Percentiles rank a stretch among this genome's conserved stretches.
These are phyloP conservation scores for Pogonomyrmex barbatus DNA, from an alignment of 1,140 invertebrate species.

Conservation along the genomic window DNA sequence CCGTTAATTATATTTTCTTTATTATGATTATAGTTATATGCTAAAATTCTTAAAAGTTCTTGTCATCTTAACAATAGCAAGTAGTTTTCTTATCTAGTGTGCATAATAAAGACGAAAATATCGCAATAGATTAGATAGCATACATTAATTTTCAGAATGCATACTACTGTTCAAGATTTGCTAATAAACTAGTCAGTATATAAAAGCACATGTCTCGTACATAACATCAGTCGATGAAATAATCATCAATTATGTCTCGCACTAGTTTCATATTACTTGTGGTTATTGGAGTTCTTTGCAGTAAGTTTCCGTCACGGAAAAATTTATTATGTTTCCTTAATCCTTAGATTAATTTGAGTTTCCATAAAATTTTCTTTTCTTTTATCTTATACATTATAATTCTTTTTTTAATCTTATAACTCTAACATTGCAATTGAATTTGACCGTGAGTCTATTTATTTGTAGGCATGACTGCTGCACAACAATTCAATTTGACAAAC, in stretches of 20 bases:
- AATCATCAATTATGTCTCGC: slow-evolving; percentile 27
- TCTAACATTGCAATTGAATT: neutral
- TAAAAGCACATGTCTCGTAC: neutral
- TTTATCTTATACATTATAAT: neutral
- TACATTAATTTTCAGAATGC: neutral
- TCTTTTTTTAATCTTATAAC: neutral
- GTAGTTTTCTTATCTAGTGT: neutral
- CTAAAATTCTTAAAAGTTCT: neutral
- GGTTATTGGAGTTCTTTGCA: slow-evolving; percentile 3
- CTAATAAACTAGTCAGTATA: neutral
- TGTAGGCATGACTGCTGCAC: neutral
- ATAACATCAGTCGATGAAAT: neutral
- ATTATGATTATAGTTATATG: neutral
- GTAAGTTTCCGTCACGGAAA: slow-evolving; percentile 23
- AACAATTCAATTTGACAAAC: too few relatives aligned
- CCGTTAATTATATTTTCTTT: neutral
- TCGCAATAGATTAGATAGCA: slow-evolving; percentile 1
- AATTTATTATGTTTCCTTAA: neutral
- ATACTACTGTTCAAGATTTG: neutral
- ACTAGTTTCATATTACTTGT: neutral
- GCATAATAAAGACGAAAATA: neutral
- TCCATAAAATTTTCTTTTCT: neutral
- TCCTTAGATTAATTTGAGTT: neutral
- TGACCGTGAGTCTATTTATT: neutral
- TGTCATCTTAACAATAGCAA: neutral